These are phyloP conservation scores for Megathymus violae DNA, from an alignment of 1,140 invertebrate species.

Conservation along the genomic window DNA sequence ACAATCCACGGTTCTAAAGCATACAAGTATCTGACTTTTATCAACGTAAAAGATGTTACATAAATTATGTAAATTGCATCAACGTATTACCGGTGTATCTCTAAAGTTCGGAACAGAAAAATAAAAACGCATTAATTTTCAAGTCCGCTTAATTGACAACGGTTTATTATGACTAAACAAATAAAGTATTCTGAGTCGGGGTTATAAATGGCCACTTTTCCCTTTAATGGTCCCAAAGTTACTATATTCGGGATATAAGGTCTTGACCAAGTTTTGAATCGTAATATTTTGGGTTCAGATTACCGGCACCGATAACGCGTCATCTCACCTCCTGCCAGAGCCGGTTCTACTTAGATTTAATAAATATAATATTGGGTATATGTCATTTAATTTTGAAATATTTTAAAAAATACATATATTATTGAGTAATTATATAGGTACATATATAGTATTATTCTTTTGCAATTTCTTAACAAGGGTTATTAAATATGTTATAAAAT, in stretches of 20 bases:
- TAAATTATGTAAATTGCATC: conserved; percentile 14
- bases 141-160: conserved; percentile 69
- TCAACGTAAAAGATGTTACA: background rate
- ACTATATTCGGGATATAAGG: conserved; percentile 72
- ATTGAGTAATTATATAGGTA: no score
- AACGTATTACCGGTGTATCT: conserved; percentile 9
- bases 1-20: no score
- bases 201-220: conserved; percentile 73
- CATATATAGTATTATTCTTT: no score
- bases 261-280: conserved; percentile 81
- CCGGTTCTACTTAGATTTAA: conserved; percentile 42
- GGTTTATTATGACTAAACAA: conserved; percentile 77
- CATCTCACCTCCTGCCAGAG: conserved; percentile 75
- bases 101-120: conserved; percentile 57
- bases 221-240: conserved; percentile 72
- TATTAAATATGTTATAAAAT: no score
- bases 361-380: conserved; percentile 38
- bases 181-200: conserved; percentile 66
- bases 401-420: no score
- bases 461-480: no score
- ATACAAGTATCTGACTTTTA: background rate
- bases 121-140: conserved; percentile 59
- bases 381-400: no score
- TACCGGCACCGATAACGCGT: conserved; percentile 75
- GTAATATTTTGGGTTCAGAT: conserved; percentile 84